phyloP scores from a whole-genome alignment of 2,113 vertebrate genomes.

The Uria aalge region DNA sequence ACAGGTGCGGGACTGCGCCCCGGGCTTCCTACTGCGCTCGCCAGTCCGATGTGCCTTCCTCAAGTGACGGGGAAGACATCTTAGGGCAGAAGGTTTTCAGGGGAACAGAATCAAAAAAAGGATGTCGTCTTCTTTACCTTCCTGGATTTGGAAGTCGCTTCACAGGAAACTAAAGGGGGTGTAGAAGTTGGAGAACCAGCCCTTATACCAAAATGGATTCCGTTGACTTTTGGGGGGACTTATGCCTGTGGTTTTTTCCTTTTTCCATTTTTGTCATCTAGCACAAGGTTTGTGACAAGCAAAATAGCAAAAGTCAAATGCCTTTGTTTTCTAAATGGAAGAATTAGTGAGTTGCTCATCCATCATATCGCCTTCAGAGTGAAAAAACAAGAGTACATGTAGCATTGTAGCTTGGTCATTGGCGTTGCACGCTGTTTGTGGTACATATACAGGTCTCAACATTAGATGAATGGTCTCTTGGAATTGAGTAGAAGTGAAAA shows the following conservation, averaged over 20 bases:
- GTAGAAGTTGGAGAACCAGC: not conserved
- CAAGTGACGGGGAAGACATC: not conserved
- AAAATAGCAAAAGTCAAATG: not conserved
- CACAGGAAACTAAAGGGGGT: not conserved
- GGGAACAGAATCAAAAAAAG: not conserved
- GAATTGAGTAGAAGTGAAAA: not conserved
- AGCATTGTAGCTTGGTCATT: not conserved
- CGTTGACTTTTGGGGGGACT: not conserved
- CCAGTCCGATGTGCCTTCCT: not conserved
- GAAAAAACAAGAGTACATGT: not conserved
- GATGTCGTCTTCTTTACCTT: rapidly evolving
- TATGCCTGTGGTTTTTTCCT: not conserved
- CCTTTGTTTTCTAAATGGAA: not conserved
- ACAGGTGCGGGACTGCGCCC: not conserved
- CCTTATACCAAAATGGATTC: not conserved
- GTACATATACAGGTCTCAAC: rapidly evolving
- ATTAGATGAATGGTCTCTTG: not conserved
- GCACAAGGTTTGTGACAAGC: not conserved
- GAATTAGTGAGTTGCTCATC: not conserved
- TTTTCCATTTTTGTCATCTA: not conserved
- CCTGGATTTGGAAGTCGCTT: not conserved
- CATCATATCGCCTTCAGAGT: not conserved
- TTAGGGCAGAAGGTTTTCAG: not conserved
- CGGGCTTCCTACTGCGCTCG: not conserved
- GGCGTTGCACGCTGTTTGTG: not conserved